Evolutionary conservation across 2,113 vertebrate genomes (phyloP), one percentile per base, ranked within the genome.

Genomic region (Corythornis madagascariensis): DNA sequence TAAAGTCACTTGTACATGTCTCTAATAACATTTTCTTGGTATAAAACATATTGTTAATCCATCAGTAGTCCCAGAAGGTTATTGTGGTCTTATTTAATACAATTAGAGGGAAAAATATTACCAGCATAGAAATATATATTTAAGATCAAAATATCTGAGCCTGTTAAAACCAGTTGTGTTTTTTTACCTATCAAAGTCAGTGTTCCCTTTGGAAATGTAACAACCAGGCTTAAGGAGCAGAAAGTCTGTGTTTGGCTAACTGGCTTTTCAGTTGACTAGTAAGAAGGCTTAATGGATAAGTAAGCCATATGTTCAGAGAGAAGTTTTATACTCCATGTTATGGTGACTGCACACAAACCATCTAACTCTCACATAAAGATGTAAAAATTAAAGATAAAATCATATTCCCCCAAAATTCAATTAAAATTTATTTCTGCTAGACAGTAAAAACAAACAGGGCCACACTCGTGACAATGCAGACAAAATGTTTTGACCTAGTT

Each of bases 401-500:
- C 64, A 43, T 40, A 29, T 56, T 78, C 21, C 16, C 21, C 16
- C 7, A 14, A 63, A 59, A 78, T 53, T 66, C 13, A 64, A 90
- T 76, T 28, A 72, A 67, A 25, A 67, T 25, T 52, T 63, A 1
- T 81, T 60, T 63, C 50, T 72, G 47, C 84, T 84, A 86, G 47
- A 17, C 25, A 74, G 16, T 56, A 75, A 86, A 86, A 31, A 48
- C 74, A 85, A 75, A 45, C 38, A 63, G 9, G 33, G 22, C 0
- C 8, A 75, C 7, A 11, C 60, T 74, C 9, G 1, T 67, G 53
- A 14, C 26, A 87, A 72, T 59, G 64, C 15, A 84, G 61, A 87
- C 24, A 55, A 77, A 82, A 40, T 48, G 13, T 80, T 97, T 93
- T 93, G 81, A 90, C 67, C 53, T 38, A 85, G 33, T 92, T 94